Evolutionary conservation across 2,797 vertebrate genomes (phyloP).

Genomic region (Ciconia nigra): DNA sequence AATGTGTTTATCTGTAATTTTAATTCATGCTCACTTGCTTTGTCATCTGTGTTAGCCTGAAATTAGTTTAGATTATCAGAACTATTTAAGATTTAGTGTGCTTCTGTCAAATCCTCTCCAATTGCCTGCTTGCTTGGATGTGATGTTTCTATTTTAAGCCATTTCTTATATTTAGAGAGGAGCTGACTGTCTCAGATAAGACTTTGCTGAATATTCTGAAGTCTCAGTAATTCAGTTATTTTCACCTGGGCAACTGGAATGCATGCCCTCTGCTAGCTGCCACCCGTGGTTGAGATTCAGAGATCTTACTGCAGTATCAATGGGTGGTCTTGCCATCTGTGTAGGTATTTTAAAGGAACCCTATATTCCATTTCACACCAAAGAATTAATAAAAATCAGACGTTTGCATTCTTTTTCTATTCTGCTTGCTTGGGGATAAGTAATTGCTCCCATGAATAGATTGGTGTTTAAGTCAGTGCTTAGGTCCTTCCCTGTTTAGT

Average conservation of each 20-base stretch:
- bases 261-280: not conserved
- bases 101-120: conserved; percentile 40
- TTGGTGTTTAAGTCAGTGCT: not conserved
- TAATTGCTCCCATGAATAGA: not conserved
- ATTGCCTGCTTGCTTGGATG: not conserved
- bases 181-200: not conserved
- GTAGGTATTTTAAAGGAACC: not conserved
- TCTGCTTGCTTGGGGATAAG: not conserved
- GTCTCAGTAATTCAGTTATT: not conserved
- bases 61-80: conserved; percentile 60
- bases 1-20: conserved; percentile 60
- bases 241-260: not conserved
- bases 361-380: not conserved
- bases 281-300: not conserved
- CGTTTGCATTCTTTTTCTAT: not conserved
- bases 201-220: not conserved
- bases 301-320: not conserved
- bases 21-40: conserved; percentile 62
- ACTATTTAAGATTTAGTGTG: conserved; percentile 46
- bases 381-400: not conserved
- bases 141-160: not conserved
- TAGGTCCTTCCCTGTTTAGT: not conserved
- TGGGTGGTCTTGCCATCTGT: not conserved
- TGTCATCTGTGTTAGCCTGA: conserved; percentile 47
- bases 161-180: not conserved